Percentiles rank a stretch among this genome's conserved stretches.
Evolutionary conservation across 2,113 vertebrate genomes (phyloP).

Genomic region (Falco punctatus): DNA sequence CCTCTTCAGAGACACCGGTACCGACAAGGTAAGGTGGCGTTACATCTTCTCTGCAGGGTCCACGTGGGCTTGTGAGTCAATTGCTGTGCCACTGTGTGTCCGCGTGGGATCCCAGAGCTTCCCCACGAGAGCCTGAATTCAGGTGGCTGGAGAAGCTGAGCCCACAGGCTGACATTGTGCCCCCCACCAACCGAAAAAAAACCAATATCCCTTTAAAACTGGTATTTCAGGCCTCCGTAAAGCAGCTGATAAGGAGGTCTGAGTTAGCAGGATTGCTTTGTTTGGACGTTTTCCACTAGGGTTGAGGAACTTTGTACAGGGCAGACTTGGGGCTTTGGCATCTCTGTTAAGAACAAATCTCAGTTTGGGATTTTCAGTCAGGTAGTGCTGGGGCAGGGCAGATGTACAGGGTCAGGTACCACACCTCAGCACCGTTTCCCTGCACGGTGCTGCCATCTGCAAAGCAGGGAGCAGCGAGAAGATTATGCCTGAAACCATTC

Average conservation of each 20-base stretch:
- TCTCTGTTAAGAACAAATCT: neutral
- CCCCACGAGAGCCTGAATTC: neutral
- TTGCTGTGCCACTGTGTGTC: accelerated
- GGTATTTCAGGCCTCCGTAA: neutral
- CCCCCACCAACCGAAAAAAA: accelerated
- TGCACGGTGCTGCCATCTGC: neutral
- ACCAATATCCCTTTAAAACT: neutral
- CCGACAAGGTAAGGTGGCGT: neutral
- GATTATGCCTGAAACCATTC: neutral
- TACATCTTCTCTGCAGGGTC: neutral
- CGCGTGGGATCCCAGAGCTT: neutral
- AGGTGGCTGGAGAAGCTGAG: neutral
- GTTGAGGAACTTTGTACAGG: neutral
- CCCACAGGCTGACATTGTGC: neutral
- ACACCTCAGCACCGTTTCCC: neutral
- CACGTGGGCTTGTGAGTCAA: accelerated
- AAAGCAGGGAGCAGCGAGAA: neutral
- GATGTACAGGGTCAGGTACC: neutral
- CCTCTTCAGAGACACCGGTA: neutral
- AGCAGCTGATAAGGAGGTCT: neutral
- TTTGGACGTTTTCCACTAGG: neutral
- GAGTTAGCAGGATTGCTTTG: neutral
- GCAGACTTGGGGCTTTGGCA: neutral
- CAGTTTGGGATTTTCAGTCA: neutral
- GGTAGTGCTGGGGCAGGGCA: neutral